phyloP scores from a whole-genome alignment of 2,113 vertebrate genomes.

The Cheilinus undulatus region DNA sequence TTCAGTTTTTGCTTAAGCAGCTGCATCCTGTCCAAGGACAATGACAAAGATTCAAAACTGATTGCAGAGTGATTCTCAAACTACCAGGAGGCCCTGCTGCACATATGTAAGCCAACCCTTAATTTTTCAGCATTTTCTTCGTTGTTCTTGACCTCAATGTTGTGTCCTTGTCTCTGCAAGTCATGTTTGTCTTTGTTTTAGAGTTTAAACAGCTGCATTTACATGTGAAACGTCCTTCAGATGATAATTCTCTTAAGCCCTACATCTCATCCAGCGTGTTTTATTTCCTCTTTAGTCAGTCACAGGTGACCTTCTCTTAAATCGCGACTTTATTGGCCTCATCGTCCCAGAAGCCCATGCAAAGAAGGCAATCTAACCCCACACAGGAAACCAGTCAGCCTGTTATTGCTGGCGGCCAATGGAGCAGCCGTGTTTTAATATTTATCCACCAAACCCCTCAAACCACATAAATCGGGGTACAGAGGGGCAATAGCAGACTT shows the following conservation, averaged over 20 bases:
- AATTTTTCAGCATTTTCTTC: not conserved
- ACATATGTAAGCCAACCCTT: slow-evolving; percentile 8
- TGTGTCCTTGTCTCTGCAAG: slow-evolving; percentile 19
- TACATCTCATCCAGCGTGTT: not conserved
- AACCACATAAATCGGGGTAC: slow-evolving; percentile 76
- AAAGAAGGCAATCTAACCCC: slow-evolving; percentile 70
- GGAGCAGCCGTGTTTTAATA: slow-evolving; percentile 76
- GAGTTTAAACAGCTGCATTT: slow-evolving; percentile 5
- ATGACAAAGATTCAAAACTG: slow-evolving; percentile 19
- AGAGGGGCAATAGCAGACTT: slow-evolving; percentile 60
- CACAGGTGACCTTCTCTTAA: slow-evolving; percentile 4
- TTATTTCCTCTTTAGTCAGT: slow-evolving; percentile 22
- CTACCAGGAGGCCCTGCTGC: slow-evolving; percentile 14
- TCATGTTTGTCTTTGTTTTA: slow-evolving; percentile 21
- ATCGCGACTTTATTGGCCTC: slow-evolving; percentile 36
- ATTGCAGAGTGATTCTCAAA: slow-evolving; percentile 15
- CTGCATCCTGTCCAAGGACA: slow-evolving; percentile 41
- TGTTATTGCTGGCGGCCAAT: slow-evolving; percentile 80
- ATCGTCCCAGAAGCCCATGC: slow-evolving; percentile 41
- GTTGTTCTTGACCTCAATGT: slow-evolving; percentile 27
- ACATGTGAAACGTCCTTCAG: slow-evolving; percentile 25
- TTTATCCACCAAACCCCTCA: slow-evolving; percentile 73
- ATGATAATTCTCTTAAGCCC: slow-evolving; percentile 25
- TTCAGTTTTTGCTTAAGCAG: no score
- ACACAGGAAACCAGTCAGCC: slow-evolving; percentile 76